Conservation (phyloP, 1,140 invertebrate genomes). For the Spodoptera litura region DNA sequence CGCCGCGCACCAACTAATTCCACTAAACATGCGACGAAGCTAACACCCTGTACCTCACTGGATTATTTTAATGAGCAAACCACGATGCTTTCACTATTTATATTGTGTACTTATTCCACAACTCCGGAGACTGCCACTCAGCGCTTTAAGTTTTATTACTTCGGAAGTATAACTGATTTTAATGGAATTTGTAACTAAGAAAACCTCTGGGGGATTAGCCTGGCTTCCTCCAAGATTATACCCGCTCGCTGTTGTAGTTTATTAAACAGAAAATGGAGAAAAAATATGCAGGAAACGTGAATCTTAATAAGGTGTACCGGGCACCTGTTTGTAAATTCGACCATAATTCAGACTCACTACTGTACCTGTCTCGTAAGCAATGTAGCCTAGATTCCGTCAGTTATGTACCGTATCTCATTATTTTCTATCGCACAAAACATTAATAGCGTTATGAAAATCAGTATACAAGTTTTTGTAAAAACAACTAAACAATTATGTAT, state of each 20-base stretch:
- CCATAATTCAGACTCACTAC: slow-evolving; percentile 11
- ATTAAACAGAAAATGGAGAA: slow-evolving; percentile 3
- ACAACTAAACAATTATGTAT: neutral
- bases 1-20: neutral
- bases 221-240: slow-evolving; percentile 16
- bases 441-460: slow-evolving; percentile 11
- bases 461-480: too few species aligned
- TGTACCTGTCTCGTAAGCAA: slow-evolving; percentile 8
- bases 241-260: slow-evolving; percentile 10
- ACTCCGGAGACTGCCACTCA: neutral
- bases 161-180: slow-evolving; percentile 38
- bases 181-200: slow-evolving; percentile 36
- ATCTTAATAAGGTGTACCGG: slow-evolving; percentile 18
- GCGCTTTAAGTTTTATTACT: slow-evolving; percentile 34
- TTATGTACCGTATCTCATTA: slow-evolving; percentile 17
- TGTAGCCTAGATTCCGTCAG: slow-evolving; percentile 26
- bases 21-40: slow-evolving; percentile 8
- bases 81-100: slow-evolving; percentile 28
- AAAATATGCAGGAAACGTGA: slow-evolving; percentile 26
- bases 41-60: neutral
- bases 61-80: slow-evolving; percentile 16
- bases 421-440: slow-evolving; percentile 21
- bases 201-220: slow-evolving; percentile 20
- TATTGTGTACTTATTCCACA: slow-evolving; percentile 27
- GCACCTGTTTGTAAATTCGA: slow-evolving; percentile 3